Conservation (phyloP, 2,797 vertebrate genomes). For the Siniperca obscura region DNA sequence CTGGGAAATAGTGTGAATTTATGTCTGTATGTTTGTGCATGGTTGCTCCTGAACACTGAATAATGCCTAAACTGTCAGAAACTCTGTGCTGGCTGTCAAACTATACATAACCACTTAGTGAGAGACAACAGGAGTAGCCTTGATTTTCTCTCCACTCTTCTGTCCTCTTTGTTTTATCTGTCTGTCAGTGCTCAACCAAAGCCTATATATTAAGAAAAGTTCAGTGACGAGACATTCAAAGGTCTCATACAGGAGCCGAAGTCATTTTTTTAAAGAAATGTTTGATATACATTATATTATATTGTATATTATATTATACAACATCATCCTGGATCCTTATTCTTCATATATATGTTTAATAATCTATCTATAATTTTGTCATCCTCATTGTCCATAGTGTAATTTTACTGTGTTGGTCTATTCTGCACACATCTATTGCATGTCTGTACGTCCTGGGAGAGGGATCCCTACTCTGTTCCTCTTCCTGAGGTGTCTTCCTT, state of each 20-base stretch:
- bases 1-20: constrained; percentile 31
- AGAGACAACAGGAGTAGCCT: constrained; percentile 32
- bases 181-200: constrained; percentile 30
- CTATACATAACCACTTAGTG: constrained; percentile 19
- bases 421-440: not conserved
- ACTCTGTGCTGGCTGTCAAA: constrained; percentile 45
- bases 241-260: not conserved
- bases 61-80: constrained; percentile 41
- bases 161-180: constrained; percentile 46
- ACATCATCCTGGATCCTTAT: too few relatives aligned
- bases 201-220: not conserved
- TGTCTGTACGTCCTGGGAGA: not conserved
- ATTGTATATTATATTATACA: too few relatives aligned
- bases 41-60: constrained; percentile 31
- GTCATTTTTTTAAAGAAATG: too few relatives aligned
- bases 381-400: not conserved
- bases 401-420: not conserved
- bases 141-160: constrained; percentile 13
- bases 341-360: too few relatives aligned
- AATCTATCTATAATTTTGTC: not conserved
- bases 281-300: too few relatives aligned
- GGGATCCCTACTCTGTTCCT: not conserved
- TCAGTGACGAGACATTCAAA: not conserved
- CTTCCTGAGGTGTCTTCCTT: too few relatives aligned
- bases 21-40: constrained; percentile 4